Base-by-base conservation (phyloP, 2,888 invertebrate genomes). In the Capitulum mitella region DNA sequence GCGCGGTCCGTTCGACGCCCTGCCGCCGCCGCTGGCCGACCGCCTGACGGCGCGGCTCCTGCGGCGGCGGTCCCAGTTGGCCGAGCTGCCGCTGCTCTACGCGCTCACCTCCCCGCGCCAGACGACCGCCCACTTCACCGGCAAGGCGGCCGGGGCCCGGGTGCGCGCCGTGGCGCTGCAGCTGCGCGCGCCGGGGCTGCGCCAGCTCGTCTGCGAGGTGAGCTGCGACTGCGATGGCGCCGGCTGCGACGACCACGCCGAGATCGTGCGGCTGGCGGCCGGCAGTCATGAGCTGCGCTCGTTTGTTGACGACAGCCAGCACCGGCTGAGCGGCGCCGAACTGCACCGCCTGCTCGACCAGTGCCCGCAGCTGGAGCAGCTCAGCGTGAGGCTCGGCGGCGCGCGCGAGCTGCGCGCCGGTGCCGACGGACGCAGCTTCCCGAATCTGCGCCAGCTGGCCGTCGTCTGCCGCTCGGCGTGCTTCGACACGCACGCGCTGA, bases 221-320 rank as follows among this genome's bases (percentile, higher is more conserved):
- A 95, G 94, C 82, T 93, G 91, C 87, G 94, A 92, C 83, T 94
- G 89, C 83, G 94, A 93, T 77, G 95, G 95, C 87, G 95, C 95
- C 70, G 95, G 94, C 87, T 94, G 93, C 87, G 94, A 94, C 83
- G 94, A 89, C 82, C 92, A 91, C 77, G 95, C 94, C 87, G 95
- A 96, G 81, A 10, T 12, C 3, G 10, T 58, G 10, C 58, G 58
- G 29, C 22, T 22, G 22, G 58, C 29, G n/a, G 29, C 29, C 58
- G 58, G 22, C 29, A 22, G 1, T 22, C 22, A 14, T 29, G 29
- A 6, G 29, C 29, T 58, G 58, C 58, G 22, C 29, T 19, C 22
- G 29, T 58, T 6, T 3, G 58, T 58, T 0, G 58, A 58, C 58
- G 29, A 29, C n/a, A 22, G 10, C 22, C 58, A 58, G 5, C 58